Percentiles rank a stretch among this genome's conserved stretches.
phyloP scores from a whole-genome alignment of 2,888 invertebrate species.

The Lochmaea capreae region DNA sequence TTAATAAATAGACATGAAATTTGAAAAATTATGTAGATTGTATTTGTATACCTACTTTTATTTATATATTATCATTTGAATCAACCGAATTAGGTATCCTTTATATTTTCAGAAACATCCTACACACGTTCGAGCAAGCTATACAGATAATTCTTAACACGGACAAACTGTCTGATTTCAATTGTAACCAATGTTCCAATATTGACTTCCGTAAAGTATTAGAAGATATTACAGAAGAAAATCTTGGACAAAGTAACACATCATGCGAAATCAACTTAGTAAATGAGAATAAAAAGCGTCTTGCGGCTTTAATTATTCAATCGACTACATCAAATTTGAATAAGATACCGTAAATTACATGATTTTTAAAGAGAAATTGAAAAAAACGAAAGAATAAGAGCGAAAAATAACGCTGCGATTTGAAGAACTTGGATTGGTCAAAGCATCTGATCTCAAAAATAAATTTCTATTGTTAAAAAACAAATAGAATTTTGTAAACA shows the following conservation, averaged over 20 bases:
- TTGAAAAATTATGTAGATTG: too few relatives aligned
- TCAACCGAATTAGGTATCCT: neutral
- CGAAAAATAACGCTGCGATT: too few relatives aligned
- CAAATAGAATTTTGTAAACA: too few relatives aligned
- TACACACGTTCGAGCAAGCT: slow-evolving; percentile 55
- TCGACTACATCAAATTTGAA: slow-evolving; percentile 17
- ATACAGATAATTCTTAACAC: slow-evolving; percentile 42
- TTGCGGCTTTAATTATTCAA: slow-evolving; percentile 14
- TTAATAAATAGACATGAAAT: too few relatives aligned
- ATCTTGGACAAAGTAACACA: neutral
- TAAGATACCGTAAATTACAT: too few relatives aligned
- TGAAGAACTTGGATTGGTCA: too few relatives aligned
- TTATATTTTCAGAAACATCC: slow-evolving; percentile 50
- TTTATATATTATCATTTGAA: neutral
- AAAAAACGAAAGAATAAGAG: too few relatives aligned
- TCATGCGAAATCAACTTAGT: slow-evolving; percentile 32
- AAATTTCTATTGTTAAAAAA: too few relatives aligned
- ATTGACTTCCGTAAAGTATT: slow-evolving; percentile 46
- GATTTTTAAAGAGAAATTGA: too few relatives aligned
- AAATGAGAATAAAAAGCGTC: slow-evolving; percentile 37
- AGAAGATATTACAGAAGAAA: slow-evolving; percentile 35
- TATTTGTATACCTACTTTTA: neutral
- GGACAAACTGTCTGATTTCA: slow-evolving; percentile 6
- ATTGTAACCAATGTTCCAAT: slow-evolving; percentile 14
- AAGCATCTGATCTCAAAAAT: too few relatives aligned